Conservation (phyloP, 1,140 invertebrate genomes). For the Daktulosphaira vitifoliae region DNA sequence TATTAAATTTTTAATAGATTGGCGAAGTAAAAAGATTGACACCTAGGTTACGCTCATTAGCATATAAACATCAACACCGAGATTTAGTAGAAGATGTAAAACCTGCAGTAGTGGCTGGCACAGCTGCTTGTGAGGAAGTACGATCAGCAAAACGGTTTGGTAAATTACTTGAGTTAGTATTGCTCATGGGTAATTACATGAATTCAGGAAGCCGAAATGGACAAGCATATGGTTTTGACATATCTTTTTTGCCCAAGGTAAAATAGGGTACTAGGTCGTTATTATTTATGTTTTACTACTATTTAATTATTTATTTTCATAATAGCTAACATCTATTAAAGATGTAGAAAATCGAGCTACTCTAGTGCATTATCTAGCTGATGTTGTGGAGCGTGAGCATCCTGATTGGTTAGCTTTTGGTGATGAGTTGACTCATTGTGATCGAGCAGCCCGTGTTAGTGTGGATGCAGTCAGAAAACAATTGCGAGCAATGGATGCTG, state of each 20-base stretch:
- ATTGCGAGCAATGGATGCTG: slow-evolving; percentile 75
- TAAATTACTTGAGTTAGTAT: slow-evolving; percentile 78
- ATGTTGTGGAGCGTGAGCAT: slow-evolving; percentile 79
- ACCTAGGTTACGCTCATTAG: slow-evolving; percentile 78
- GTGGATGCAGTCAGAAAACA: slow-evolving; percentile 77
- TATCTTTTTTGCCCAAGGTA: slow-evolving; percentile 90
- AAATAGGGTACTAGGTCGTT: slow-evolving; percentile 21
- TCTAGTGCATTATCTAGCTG: slow-evolving; percentile 83
- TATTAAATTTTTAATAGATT: slow-evolving; percentile 51
- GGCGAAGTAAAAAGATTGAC: slow-evolving; percentile 75
- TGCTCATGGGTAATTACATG: slow-evolving; percentile 90
- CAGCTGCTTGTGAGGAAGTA: slow-evolving; percentile 91
- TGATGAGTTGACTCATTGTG: slow-evolving; percentile 81
- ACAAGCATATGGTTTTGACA: slow-evolving; percentile 91
- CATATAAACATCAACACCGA: slow-evolving; percentile 76
- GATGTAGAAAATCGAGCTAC: slow-evolving; percentile 87
- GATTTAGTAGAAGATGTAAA: slow-evolving; percentile 85
- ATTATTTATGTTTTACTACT: slow-evolving; percentile 17
- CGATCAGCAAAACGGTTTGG: slow-evolving; percentile 77
- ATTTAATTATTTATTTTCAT: neutral
- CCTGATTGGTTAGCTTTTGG: slow-evolving; percentile 72
- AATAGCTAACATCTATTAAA: slow-evolving; percentile 82
- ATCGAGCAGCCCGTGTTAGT: slow-evolving; percentile 72
- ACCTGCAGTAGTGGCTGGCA: slow-evolving; percentile 88
- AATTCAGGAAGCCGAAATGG: slow-evolving; percentile 89